phyloP scores from a whole-genome alignment of 2,113 vertebrate genomes.

The Elachura formosa region DNA sequence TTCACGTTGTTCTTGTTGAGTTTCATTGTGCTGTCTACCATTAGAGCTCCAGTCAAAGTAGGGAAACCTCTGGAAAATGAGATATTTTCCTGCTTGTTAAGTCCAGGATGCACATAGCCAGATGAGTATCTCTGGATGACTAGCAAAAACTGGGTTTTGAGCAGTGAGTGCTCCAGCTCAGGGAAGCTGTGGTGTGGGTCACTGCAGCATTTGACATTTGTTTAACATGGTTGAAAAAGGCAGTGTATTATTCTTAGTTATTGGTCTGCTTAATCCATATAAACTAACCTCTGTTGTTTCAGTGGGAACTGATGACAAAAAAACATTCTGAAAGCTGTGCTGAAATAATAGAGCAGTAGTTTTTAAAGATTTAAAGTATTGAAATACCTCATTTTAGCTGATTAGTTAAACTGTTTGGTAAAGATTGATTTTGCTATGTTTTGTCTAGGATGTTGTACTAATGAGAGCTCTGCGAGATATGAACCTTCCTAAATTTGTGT shows the following conservation, averaged over 20 bases:
- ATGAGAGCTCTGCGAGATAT: slow-evolving; percentile 95
- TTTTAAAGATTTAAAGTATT: not conserved
- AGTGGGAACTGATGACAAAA: not conserved
- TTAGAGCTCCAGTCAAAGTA: not conserved
- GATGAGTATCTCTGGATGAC: not conserved
- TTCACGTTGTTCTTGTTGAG: not conserved
- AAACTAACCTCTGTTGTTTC: not conserved
- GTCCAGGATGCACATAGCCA: not conserved
- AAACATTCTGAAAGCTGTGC: not conserved
- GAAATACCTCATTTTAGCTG: not conserved
- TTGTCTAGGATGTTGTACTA: slow-evolving; percentile 87
- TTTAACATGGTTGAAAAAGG: not conserved
- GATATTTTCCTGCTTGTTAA: not conserved
- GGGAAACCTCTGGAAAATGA: not conserved
- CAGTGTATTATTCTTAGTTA: not conserved
- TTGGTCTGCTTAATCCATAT: not conserved
- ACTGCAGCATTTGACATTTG: not conserved
- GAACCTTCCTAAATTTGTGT: slow-evolving; percentile 97
- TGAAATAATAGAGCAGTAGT: not conserved
- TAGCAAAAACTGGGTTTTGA: not conserved
- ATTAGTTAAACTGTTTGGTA: not conserved
- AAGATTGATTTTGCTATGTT: not conserved
- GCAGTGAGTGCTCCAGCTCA: not conserved
- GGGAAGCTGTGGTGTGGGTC: not conserved
- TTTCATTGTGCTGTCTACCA: not conserved